Base-by-base conservation (phyloP, 2,797 vertebrate species). In the Gymnoscopelus microlampas region DNA sequence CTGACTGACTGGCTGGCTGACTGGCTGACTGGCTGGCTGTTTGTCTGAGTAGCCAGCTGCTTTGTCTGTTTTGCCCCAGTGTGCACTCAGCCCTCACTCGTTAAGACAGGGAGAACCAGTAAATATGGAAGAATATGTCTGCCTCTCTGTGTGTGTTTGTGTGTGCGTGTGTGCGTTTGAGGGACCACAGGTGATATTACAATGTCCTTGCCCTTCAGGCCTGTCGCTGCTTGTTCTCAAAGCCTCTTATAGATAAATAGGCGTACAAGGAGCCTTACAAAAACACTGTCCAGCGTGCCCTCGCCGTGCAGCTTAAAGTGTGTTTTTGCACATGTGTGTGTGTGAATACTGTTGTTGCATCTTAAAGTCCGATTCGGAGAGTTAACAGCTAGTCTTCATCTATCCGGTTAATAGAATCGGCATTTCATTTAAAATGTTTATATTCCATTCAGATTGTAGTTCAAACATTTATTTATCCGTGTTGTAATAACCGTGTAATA, bases 151-250 rank as follows among this genome's bases (percentile, higher is more conserved):
- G 60, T 62, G 60, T 12, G 60, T 26, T 3, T 13, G 39, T 62
- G 10, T 49, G 39, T 48, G 14, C 15, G 15, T 63, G 44, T 3
- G 53, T 55, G 44, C 19, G 53, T 48, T 51, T 62, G 51, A 44
- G 70, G 1, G 55, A 47, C 35, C 55, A 5, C 14, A 67, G n/a
- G 78, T 54, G 51, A 23, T 19, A 57, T 76, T 57, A 29, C 15
- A 26, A 32, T 23, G 56, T 47, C 19, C 39, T 60, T 63, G 71
- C 39, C 5, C 57, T 15, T 70, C 54, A 56, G 19, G 55, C 23
- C 13, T 39, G 11, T 62, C 49, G 8, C 60, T 58, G 54, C 39
- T 55, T 72, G 23, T 62, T 63, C 35, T 66, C 14, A 32, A 23
- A 23, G 39, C 44, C 51, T 48, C 19, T 6, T n/a, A n/a, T 51